Conservation (phyloP, 2,113 vertebrate species). For the Salvelinus alpinus region DNA sequence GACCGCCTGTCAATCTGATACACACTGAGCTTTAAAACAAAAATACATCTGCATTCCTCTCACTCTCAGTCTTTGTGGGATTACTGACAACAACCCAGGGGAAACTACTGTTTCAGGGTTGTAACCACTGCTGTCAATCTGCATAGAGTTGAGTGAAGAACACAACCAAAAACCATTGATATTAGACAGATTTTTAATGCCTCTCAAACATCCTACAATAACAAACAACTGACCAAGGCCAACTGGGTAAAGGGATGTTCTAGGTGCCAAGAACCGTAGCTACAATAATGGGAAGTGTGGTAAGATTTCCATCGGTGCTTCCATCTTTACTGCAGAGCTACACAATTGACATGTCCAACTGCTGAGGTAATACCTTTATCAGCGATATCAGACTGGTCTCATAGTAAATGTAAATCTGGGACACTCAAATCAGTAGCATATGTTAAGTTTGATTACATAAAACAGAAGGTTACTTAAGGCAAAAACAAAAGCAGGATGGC, state of each 20-base stretch:
- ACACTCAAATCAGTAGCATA: too few relatives aligned
- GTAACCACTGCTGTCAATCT: slow-evolving; percentile 42
- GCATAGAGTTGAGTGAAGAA: neutral
- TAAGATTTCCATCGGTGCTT: too few relatives aligned
- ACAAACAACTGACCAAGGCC: neutral
- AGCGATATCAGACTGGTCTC: too few relatives aligned
- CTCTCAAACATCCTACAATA: too few relatives aligned
- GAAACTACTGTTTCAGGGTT: slow-evolving; percentile 24
- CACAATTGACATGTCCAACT: too few relatives aligned
- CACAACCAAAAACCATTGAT: neutral
- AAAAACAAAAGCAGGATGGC: too few relatives aligned
- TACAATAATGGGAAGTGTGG: too few relatives aligned
- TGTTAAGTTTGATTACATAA: too few relatives aligned
- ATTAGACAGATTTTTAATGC: neutral
- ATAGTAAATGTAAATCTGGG: too few relatives aligned
- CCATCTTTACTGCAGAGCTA: too few relatives aligned
- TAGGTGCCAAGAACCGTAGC: neutral
- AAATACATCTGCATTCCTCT: slow-evolving; percentile 50
- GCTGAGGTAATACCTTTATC: too few relatives aligned
- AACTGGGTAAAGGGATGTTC: neutral
- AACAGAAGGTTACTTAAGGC: too few relatives aligned
- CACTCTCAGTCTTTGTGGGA: slow-evolving; percentile 27
- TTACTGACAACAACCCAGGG: slow-evolving; percentile 29
- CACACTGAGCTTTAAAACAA: slow-evolving; percentile 24
- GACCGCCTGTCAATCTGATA: slow-evolving; percentile 25